Evolutionary conservation across 2,113 vertebrate genomes (phyloP).

Genomic region (Chloropsis hardwickii): DNA sequence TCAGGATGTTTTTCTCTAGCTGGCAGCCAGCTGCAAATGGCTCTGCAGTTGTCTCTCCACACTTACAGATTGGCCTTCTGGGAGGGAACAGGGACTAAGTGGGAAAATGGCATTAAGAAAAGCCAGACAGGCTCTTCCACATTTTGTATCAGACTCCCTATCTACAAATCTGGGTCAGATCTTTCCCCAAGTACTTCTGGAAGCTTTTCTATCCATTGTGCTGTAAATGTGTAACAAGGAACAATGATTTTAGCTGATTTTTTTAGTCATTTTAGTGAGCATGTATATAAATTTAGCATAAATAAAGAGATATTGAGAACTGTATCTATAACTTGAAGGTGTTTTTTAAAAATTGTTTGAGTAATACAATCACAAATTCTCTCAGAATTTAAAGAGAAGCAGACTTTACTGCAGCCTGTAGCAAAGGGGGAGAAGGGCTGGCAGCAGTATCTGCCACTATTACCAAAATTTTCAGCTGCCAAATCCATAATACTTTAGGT

Average conservation of each 20-base stretch:
- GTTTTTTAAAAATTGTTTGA: background rate
- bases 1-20: background rate
- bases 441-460: background rate
- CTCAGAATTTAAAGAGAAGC: background rate
- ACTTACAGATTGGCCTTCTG: conserved; percentile 34
- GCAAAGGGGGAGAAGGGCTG: background rate
- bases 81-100: conserved; percentile 2
- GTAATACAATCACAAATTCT: background rate
- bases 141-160: background rate
- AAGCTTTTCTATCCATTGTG: background rate
- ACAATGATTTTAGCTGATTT: background rate
- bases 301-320: background rate
- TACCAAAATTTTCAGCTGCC: background rate
- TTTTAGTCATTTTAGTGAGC: background rate
- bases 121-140: conserved; percentile 42
- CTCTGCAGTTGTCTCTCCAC: background rate
- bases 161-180: background rate
- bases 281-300: background rate
- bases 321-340: background rate
- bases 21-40: conserved; percentile 47
- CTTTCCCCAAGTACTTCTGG: conserved; percentile 1
- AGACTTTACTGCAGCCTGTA: background rate
- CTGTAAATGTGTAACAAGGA: background rate
- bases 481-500: background rate
- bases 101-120: conserved; percentile 49